Conservation (phyloP, 2,797 vertebrate genomes). For the Alca torda region DNA sequence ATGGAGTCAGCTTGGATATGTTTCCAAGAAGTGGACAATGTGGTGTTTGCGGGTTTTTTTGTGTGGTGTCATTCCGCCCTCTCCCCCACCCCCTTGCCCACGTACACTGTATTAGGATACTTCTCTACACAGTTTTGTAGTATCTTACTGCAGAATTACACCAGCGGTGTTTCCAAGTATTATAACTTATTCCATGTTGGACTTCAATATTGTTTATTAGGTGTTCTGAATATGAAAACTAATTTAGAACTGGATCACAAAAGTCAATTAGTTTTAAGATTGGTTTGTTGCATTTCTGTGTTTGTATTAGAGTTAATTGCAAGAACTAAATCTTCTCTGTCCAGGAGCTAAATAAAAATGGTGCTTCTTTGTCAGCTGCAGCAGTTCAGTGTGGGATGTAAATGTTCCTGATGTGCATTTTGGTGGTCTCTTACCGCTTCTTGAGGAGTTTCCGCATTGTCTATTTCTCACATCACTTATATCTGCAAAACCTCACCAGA, state of each 20-base stretch:
- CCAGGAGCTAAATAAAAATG: not conserved
- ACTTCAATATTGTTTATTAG: not conserved
- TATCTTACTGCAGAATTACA: not conserved
- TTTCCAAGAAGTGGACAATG: slow-evolving; percentile 2
- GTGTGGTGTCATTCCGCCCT: not conserved
- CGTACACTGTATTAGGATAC: not conserved
- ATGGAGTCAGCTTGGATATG: slow-evolving; percentile 25
- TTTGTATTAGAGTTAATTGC: not conserved
- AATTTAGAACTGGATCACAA: not conserved
- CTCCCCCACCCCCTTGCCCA: too few relatives aligned
- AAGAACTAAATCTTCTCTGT: not conserved
- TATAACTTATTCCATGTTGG: not conserved
- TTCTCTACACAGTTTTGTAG: not conserved
- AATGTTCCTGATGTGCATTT: not conserved
- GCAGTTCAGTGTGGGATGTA: not conserved
- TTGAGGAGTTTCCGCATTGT: not conserved
- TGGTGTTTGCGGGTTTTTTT: not conserved
- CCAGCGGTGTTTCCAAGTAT: accelerated
- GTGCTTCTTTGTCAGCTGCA: not conserved
- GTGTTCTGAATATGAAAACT: not conserved
- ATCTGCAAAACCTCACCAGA: not conserved
- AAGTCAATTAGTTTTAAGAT: not conserved
- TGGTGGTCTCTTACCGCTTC: not conserved
- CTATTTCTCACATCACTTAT: not conserved
- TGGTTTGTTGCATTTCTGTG: not conserved